Base-by-base conservation (phyloP, 2,113 vertebrate species). In the Sigmodon hispidus region DNA sequence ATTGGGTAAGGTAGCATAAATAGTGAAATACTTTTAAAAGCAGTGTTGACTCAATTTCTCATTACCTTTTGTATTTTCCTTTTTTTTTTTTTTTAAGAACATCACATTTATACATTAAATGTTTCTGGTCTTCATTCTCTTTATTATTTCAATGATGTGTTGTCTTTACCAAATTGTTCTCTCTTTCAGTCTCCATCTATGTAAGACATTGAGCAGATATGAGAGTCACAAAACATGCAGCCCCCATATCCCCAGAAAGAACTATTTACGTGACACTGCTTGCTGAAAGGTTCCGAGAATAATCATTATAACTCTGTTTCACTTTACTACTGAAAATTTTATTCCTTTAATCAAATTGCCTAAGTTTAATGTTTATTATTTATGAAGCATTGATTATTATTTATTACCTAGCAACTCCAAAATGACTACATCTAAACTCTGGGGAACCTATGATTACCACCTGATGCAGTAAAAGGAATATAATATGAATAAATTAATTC, bases 361-460 rank as follows among this genome's bases (percentile, higher is more conserved):
- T 29, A n/a, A 26, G 50, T 43, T 63, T 43, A 61, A 29, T 19
- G 40, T 61, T 89, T 76, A 5, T 19, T 50, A 0, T 61, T 1
- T 6, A 4, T 63, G 1, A 36, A 85, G 81, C 29, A 2, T 24
- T 15, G 13, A 96, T 79, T n/a, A 69, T 36, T 77, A 2, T 21
- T 2, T 10, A 11, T 17, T 73, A 16, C 4, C 31, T 15, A 13
- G 0, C 4, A 4, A n/a, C 19, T 17, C 31, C 2, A 26, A 67
- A 50, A 73, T 52, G 19, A 40, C 63, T 21, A 59, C 34, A 34
- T 43, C 70, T 70, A 43, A 63, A n/a, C 12, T 61, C 59, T 16
- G 36, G 31, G 24, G 31, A 79, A 34, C 13, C 19, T 63, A 0
- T 45, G 57, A 79, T 73, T 91, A 40, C 19, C 48, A 31, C 4